Percentiles rank a stretch among this genome's conserved stretches.
These are phyloP conservation scores for Caenorhabditis zanzibari DNA, from an alignment of 2,888 invertebrate species.

Conservation along the genomic window DNA sequence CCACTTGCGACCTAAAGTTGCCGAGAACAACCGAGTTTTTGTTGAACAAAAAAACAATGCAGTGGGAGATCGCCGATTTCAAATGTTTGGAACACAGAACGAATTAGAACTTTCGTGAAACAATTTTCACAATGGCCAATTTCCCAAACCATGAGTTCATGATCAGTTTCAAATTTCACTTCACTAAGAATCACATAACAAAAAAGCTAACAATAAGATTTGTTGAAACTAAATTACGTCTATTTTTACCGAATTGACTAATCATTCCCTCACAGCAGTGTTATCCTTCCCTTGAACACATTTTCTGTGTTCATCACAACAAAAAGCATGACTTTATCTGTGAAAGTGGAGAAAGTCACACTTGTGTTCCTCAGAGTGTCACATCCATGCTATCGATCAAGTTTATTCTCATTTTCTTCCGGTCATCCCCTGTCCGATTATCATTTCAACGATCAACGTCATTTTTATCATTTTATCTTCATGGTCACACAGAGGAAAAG, in stretches of 20 bases:
- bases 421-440: slow-evolving; percentile 20
- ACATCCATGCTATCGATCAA: slow-evolving; percentile 44
- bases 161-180: too few species aligned
- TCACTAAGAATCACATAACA: neutral
- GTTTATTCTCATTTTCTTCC: slow-evolving; percentile 29
- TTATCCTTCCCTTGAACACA: neutral
- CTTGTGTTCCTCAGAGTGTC: slow-evolving; percentile 51
- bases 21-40: too few species aligned
- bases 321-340: slow-evolving; percentile 40
- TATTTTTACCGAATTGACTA: neutral
- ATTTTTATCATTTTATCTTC: slow-evolving; percentile 50
- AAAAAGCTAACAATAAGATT: neutral
- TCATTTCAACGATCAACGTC: slow-evolving; percentile 42
- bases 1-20: too few species aligned
- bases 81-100: too few species aligned
- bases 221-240: neutral
- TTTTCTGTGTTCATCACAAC: slow-evolving; percentile 12
- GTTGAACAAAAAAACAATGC: too few species aligned
- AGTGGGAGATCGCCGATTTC: too few species aligned
- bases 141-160: too few species aligned
- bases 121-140: too few species aligned
- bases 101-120: too few species aligned
- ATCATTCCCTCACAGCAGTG: slow-evolving; percentile 7
- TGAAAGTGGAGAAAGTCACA: slow-evolving; percentile 48
- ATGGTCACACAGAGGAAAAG: slow-evolving; percentile 43